phyloP scores from a whole-genome alignment of 2,888 invertebrate genomes.

The Eristalis pertinax region DNA sequence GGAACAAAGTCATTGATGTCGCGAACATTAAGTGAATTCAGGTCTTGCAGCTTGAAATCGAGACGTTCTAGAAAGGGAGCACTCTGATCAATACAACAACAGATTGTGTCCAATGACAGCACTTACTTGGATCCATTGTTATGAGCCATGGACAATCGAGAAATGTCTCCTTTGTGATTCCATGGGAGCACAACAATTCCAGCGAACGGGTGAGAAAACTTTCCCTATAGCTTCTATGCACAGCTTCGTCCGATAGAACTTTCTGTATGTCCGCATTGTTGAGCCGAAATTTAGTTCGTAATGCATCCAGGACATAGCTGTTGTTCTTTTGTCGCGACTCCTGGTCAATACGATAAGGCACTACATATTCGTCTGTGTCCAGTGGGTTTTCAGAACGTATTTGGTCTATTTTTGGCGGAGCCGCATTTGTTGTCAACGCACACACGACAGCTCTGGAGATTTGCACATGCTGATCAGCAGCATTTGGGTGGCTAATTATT shows the following conservation, averaged over 20 bases:
- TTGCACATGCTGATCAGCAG: background rate
- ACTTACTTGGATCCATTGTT: conserved; percentile 76
- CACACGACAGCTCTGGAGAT: background rate
- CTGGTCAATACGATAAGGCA: conserved; percentile 74
- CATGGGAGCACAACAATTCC: conserved; percentile 75
- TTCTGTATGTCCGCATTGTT: conserved; percentile 73
- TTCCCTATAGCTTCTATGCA: conserved; percentile 74
- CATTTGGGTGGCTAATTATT: background rate
- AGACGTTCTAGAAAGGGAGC: conserved; percentile 75
- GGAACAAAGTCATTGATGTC: conserved; percentile 83
- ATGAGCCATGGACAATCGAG: conserved; percentile 80
- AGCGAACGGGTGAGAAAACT: conserved; percentile 71
- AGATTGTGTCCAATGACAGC: background rate
- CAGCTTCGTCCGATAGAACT: conserved; percentile 75
- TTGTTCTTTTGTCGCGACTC: conserved; percentile 72
- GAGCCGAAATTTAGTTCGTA: conserved; percentile 75
- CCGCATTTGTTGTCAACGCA: conserved; percentile 34
- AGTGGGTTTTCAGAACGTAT: conserved; percentile 10
- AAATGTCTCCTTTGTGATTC: conserved; percentile 76
- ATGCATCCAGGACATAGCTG: conserved; percentile 64
- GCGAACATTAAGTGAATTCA: conserved; percentile 81
- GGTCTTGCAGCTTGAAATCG: conserved; percentile 79
- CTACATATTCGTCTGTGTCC: conserved; percentile 76
- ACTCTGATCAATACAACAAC: background rate
- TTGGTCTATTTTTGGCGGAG: background rate